phyloP scores from a whole-genome alignment of 53 echinoderm and acorn worm genomes.

The Zoroaster sp. region DNA sequence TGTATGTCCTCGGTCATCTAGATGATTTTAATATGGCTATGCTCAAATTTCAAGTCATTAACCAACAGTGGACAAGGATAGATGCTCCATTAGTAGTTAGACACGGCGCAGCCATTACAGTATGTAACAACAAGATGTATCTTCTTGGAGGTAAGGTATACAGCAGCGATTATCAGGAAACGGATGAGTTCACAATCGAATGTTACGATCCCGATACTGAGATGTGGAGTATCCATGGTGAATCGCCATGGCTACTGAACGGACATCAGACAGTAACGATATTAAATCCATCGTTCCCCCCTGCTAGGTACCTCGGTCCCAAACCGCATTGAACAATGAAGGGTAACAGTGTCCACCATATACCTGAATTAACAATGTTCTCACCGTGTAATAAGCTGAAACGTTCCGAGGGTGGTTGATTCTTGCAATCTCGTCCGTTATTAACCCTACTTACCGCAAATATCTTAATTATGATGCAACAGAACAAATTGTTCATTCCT shows the following conservation, averaged over 20 bases:
- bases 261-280: slow-evolving; percentile 31
- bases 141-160: slow-evolving; percentile 44
- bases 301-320: slow-evolving; percentile 37
- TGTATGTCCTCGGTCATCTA: slow-evolving; percentile 49
- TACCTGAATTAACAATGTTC: too few species aligned
- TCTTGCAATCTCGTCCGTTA: too few species aligned
- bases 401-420: too few species aligned
- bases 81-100: slow-evolving; percentile 42
- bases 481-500: too few species aligned
- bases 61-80: not conserved
- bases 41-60: slow-evolving; percentile 3
- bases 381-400: too few species aligned
- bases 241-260: not conserved
- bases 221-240: slow-evolving; percentile 51
- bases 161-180: slow-evolving; percentile 16
- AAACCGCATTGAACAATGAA: slow-evolving; percentile 56
- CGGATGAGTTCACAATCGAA: slow-evolving; percentile 39
- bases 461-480: too few species aligned
- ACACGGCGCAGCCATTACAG: slow-evolving; percentile 1
- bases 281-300: slow-evolving; percentile 31
- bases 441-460: too few species aligned
- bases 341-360: too few species aligned
- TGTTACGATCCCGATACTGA: slow-evolving; percentile 34
- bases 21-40: slow-evolving; percentile 35
- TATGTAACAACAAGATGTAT: slow-evolving; percentile 55